phyloP scores from a whole-genome alignment of 2,888 invertebrate genomes.

The Acanthosepion pharaonis region DNA sequence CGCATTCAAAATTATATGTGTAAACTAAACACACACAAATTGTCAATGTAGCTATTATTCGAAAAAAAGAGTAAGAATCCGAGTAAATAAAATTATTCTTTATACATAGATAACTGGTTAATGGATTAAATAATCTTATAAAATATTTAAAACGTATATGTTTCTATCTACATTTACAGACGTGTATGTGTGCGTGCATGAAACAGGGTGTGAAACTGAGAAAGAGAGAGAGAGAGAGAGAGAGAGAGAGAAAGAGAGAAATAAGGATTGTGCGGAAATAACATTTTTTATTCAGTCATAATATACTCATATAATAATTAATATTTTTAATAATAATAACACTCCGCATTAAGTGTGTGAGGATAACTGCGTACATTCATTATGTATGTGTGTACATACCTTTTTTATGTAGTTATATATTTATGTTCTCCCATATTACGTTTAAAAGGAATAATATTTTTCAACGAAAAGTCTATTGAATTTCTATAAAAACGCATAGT shows the following conservation, averaged over 20 bases:
- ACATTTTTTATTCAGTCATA: neutral
- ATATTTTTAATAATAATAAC: no score
- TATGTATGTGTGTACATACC: neutral
- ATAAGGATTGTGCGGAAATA: neutral
- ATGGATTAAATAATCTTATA: no score
- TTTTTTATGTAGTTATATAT: no score
- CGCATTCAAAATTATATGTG: neutral
- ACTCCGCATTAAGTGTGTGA: no score
- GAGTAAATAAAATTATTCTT: no score
- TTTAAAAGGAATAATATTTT: neutral
- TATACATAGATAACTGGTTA: no score
- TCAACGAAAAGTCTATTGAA: no score
- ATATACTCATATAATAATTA: neutral
- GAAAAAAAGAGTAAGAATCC: no score
- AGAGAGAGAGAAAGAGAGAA: neutral
- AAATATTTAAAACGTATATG: neutral
- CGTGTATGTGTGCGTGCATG: neutral
- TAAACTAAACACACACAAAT: neutral
- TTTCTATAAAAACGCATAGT: neutral
- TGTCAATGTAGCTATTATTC: no score
- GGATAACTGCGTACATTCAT: no score
- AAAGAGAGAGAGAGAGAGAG: constrained; percentile 23
- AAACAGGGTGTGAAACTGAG: neutral
- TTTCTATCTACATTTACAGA: neutral
- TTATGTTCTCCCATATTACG: no score